Evolutionary conservation across 1,140 invertebrate species (phyloP), one percentile per base, ranked within the genome.

Genomic region (Sycobia sp.): DNA sequence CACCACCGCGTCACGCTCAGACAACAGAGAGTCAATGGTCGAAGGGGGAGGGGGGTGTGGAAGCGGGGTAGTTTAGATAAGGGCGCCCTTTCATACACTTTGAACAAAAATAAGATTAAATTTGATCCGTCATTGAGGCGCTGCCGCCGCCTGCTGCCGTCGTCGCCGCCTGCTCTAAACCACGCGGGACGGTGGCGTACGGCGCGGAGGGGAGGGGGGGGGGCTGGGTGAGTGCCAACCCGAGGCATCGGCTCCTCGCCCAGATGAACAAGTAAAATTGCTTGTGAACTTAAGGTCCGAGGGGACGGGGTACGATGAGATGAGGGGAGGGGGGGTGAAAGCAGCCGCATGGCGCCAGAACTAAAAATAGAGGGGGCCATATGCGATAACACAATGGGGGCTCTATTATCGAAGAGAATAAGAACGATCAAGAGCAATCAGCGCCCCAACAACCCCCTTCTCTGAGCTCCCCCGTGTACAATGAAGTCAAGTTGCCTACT

Each of bases 31-130:
- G 11, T 11, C 4, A 32, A 32, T 32, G 29, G 29, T 11, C 29
- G n/a, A n/a, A n/a, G 44, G 43, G 34, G 27, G 16, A 29, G 41
- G 27, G 10, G 43, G 53, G 51, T 43, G 34, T 32, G 29, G 11
- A 32, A 32, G 29, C 29, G 29, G 29, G 29, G 29, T 11, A 44
- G 49, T 11, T 23, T 23, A 51, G 53, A 57, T 64, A 57, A 64
- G 54, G 54, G 27, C 44, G 41, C 39, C 22, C 60, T 55, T 62
- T 64, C 62, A 51, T 34, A n/a, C 47, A 9, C 47, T 8, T 32
- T 38, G 38, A 65, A 59, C 59, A 59, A 65, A 58, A 65, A 58
- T 59, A 47, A 59, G 62, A 65, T 65, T 65, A 65, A 65, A 59
- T 65, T 65, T 53, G 62, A 65, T 59, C 55, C 54, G 39, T 51